Conservation (phyloP, 2,113 vertebrate species). For the Oreochromis spilurus region DNA sequence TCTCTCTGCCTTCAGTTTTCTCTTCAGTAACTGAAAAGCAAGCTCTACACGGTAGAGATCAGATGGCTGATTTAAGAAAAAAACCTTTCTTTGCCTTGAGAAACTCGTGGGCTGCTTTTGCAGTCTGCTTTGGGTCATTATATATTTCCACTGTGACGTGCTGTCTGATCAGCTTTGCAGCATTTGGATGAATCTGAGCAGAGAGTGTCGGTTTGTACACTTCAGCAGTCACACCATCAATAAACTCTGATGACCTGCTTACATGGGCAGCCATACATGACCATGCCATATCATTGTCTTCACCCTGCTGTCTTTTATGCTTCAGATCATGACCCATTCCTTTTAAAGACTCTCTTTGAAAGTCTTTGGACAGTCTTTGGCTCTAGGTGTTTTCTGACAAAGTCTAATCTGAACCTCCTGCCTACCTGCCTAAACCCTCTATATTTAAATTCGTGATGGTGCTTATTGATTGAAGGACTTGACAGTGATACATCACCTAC, state of each 20-base stretch:
- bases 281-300: not conserved
- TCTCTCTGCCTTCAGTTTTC: not conserved
- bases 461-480: not conserved
- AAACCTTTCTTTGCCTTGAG: not conserved
- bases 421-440: not conserved
- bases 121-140: not conserved
- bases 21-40: not conserved
- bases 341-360: not conserved
- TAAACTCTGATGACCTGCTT: not conserved
- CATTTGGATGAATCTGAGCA: not conserved
- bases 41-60: fast-evolving
- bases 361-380: not conserved
- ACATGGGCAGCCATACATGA: not conserved
- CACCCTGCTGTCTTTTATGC: not conserved
- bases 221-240: not conserved
- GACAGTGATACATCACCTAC: not conserved
- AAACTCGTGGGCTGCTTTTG: not conserved
- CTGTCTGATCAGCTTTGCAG: not conserved
- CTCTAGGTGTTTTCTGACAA: not conserved
- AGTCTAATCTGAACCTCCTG: not conserved
- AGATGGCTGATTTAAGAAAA: not conserved
- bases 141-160: not conserved
- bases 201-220: not conserved
- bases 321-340: not conserved
- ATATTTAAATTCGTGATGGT: not conserved